A percentile compares a stretch with the other conserved stretches of the same genome.
These are phyloP conservation scores for Ochotona curzoniae DNA, from an alignment of 2,113 vertebrate genomes.

Conservation along the genomic window DNA sequence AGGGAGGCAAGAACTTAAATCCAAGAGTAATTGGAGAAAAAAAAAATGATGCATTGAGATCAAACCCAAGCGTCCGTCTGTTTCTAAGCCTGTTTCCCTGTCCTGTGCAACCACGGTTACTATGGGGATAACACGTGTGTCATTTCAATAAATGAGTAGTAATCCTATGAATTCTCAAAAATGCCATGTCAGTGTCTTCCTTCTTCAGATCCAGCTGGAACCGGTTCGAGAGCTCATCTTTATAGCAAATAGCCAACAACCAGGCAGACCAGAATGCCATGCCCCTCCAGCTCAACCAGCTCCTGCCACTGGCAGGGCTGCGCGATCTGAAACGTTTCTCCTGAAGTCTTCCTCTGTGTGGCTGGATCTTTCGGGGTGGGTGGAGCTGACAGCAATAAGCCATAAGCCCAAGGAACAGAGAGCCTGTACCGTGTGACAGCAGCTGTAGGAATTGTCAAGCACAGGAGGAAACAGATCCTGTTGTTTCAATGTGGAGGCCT, in stretches of 20 bases:
- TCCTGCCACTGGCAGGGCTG: neutral
- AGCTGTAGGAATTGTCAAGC: neutral
- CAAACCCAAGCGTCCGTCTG: neutral
- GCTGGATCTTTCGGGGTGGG: neutral
- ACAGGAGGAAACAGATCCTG: no score
- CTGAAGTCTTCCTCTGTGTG: neutral
- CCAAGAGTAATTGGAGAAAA: neutral
- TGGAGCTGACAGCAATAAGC: neutral
- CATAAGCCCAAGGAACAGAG: neutral
- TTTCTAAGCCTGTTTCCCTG: constrained; percentile 19
- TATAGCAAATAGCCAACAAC: neutral
- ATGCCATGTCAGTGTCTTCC: neutral
- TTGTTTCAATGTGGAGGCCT: neutral
- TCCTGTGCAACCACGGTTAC: neutral
- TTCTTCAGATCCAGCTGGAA: constrained; percentile 43
- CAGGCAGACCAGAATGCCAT: neutral
- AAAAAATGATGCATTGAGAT: neutral
- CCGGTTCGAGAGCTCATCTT: neutral
- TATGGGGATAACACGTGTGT: neutral
- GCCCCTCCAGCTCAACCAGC: neutral
- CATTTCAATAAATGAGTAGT: neutral
- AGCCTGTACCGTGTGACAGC: neutral
- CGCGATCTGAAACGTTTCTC: neutral
- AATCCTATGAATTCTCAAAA: constrained; percentile 29
- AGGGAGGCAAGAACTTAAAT: neutral